Evolutionary conservation across 2,113 vertebrate species (phyloP).

Genomic region (Pelecanoides urinatrix): DNA sequence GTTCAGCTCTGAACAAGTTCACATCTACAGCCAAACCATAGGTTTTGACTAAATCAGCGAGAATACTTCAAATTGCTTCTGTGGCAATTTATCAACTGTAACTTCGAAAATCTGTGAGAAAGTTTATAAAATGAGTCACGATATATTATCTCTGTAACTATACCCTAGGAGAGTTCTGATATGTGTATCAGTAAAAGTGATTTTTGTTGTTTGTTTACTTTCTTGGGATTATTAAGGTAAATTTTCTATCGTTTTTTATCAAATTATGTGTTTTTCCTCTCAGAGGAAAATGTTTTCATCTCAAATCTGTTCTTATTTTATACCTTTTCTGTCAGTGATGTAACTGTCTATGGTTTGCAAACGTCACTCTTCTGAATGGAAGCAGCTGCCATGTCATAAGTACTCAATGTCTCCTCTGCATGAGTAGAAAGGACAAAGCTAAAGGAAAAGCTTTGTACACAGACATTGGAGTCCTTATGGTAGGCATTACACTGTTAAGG

Average conservation of each 20-base stretch:
- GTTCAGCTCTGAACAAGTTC: neutral
- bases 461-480: neutral
- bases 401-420: neutral
- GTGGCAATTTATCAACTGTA: neutral
- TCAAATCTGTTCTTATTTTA: neutral
- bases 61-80: neutral
- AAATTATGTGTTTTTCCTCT: neutral
- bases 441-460: conserved; percentile 1
- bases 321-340: neutral
- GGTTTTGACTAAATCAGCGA: neutral
- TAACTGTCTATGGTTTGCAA: neutral
- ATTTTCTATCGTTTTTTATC: neutral
- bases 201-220: neutral
- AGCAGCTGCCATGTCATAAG: conserved; percentile 34
- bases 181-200: neutral
- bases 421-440: neutral
- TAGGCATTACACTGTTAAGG: neutral
- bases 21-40: neutral
- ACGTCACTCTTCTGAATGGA: neutral
- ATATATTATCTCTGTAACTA: neutral
- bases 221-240: neutral
- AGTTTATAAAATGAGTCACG: neutral
- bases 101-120: neutral
- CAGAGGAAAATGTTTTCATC: neutral
- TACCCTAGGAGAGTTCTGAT: neutral